phyloP scores from a whole-genome alignment of 64 coral and sea anemone genomes.

The Montipora efflorescens region DNA sequence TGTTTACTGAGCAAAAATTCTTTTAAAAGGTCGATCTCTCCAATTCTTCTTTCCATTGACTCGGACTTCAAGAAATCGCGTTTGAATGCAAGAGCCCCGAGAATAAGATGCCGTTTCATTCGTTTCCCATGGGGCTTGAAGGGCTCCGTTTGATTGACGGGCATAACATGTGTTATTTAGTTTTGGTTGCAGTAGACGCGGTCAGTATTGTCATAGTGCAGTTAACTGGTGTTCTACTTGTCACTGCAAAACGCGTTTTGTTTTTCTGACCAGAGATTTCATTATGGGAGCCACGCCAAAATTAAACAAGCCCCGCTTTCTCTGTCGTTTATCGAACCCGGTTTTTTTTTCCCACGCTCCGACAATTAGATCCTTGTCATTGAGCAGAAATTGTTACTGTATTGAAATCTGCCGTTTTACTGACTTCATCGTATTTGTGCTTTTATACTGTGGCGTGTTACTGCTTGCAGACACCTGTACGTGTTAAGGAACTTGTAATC shows the following conservation, averaged over 20 bases:
- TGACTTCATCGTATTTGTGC: background rate
- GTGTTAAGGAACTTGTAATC: conserved; percentile 30
- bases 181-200: background rate
- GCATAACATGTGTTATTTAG: background rate
- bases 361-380: conserved; percentile 5
- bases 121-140: background rate
- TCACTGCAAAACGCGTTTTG: background rate
- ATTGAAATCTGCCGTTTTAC: conserved; percentile 8
- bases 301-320: background rate
- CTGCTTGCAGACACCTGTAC: conserved; percentile 10
- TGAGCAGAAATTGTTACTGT: conserved; percentile 30
- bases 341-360: conserved; percentile 6
- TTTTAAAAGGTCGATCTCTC: background rate
- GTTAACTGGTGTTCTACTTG: background rate
- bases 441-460: conserved; percentile 6
- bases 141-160: background rate
- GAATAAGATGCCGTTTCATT: background rate
- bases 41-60: too few species aligned
- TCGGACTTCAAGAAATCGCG: too few species aligned
- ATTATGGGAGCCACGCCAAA: background rate
- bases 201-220: background rate
- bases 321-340: background rate
- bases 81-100: background rate
- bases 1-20: background rate
- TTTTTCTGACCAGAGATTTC: background rate